Evolutionary conservation across 1,140 invertebrate species (phyloP).

Genomic region (Wasmannia auropunctata): DNA sequence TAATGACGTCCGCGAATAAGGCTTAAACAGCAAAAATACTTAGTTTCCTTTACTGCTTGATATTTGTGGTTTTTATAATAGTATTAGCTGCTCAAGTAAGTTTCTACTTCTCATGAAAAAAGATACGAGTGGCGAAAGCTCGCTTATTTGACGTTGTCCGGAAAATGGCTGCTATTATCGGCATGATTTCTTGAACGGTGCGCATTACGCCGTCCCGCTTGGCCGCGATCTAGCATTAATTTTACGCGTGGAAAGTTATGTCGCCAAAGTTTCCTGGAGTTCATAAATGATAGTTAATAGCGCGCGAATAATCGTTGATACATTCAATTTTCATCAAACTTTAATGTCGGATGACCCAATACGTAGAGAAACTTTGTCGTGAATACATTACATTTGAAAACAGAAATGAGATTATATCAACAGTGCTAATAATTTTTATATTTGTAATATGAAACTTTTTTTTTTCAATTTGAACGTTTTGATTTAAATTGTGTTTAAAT

Average conservation of each 20-base stretch:
- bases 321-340: constrained; percentile 11
- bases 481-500: constrained; percentile 1
- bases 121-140: constrained; percentile 12
- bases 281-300: constrained; percentile 25
- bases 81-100: not conserved
- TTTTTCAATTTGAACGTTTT: not conserved
- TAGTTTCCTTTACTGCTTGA: not conserved
- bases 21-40: not conserved
- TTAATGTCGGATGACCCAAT: not conserved
- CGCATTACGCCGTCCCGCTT: not conserved
- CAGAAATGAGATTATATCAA: not conserved
- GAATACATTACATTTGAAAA: not conserved
- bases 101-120: not conserved
- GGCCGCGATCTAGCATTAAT: constrained; percentile 19
- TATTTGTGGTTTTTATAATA: constrained; percentile 26
- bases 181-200: constrained; percentile 8
- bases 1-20: not conserved
- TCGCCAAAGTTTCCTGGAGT: constrained; percentile 7
- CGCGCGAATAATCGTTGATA: not conserved
- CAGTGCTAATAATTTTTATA: not conserved
- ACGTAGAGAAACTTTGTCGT: not conserved
- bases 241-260: constrained; percentile 16
- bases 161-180: constrained; percentile 40
- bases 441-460: not conserved
- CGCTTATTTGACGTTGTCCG: constrained; percentile 12